These are phyloP conservation scores for Hydriomena furcata DNA, from an alignment of 2,888 invertebrate genomes.

Conservation along the genomic window DNA sequence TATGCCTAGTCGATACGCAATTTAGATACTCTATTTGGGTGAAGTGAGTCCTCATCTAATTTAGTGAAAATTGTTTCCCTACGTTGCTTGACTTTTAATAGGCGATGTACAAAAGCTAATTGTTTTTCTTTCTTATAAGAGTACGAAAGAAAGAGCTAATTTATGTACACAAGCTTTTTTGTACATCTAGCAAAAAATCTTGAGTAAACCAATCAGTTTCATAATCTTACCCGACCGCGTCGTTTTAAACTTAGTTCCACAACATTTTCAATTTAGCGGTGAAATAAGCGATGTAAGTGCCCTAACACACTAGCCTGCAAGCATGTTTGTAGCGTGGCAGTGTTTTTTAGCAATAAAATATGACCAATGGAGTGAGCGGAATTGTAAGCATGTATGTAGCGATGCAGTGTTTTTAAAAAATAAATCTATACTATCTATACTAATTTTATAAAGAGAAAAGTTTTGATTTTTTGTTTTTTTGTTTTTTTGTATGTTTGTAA, in stretches of 20 bases:
- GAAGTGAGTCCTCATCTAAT: conserved; percentile 24
- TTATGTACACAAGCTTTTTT: too few species aligned
- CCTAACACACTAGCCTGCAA: background rate
- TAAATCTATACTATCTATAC: too few species aligned
- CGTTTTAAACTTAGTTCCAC: conserved; percentile 35
- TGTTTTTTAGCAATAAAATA: too few species aligned
- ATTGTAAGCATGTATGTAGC: too few species aligned
- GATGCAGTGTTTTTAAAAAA: too few species aligned
- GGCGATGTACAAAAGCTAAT: background rate
- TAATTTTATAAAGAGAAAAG: too few species aligned
- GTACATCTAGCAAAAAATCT: conserved; percentile 5
- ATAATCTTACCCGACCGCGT: conserved; percentile 17
- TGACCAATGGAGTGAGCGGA: too few species aligned
- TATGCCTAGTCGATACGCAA: conserved; percentile 29
- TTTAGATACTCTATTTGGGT: conserved; percentile 23
- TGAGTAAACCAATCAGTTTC: conserved; percentile 9
- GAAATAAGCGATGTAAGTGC: conserved; percentile 39
- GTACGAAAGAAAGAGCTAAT: too few species aligned
- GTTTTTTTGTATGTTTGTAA: too few species aligned
- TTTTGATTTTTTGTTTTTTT: too few species aligned
- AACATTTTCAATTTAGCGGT: conserved; percentile 47
- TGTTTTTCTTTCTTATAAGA: too few species aligned
- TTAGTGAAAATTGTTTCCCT: conserved; percentile 15
- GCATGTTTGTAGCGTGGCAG: background rate
- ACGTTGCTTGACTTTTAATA: conserved; percentile 12